Percentiles rank a stretch among this genome's conserved stretches.
Conservation (phyloP, 1,140 invertebrate genomes). For the Dufourea novaeangliae region DNA sequence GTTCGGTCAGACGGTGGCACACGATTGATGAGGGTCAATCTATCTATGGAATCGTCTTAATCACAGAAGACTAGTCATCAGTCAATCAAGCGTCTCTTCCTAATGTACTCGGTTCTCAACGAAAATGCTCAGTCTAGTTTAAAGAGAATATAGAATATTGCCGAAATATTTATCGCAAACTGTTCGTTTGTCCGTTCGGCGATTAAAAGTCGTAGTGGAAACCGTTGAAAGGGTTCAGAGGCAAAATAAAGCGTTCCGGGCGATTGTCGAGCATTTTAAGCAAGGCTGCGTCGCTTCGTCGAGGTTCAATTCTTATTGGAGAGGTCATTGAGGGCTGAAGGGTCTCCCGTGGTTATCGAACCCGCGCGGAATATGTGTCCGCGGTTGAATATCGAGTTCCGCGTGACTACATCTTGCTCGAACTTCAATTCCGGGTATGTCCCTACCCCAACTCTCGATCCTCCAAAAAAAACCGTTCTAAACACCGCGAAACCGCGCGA, state of each 20-base stretch:
- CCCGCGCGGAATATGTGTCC: slow-evolving; percentile 39
- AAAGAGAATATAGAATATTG: no score
- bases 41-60: no score
- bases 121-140: no score
- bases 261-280: slow-evolving; percentile 37
- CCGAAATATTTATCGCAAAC: no score
- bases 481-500: slow-evolving; percentile 2
- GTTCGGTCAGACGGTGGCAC: no score
- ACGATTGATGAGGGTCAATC: no score
- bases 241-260: neutral
- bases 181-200: no score
- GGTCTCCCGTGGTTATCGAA: slow-evolving; percentile 27
- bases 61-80: no score
- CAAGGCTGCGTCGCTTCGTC: slow-evolving; percentile 16
- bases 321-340: slow-evolving; percentile 35
- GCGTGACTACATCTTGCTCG: neutral
- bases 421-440: slow-evolving; percentile 6
- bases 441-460: neutral
- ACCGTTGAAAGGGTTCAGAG: no score
- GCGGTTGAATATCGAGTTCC: slow-evolving; percentile 21
- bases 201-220: no score
- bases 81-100: no score
- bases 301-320: slow-evolving; percentile 36
- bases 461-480: neutral
- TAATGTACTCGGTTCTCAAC: no score